Evolutionary conservation across 2,797 vertebrate genomes (phyloP).

Genomic region (Numenius phaeopus): DNA sequence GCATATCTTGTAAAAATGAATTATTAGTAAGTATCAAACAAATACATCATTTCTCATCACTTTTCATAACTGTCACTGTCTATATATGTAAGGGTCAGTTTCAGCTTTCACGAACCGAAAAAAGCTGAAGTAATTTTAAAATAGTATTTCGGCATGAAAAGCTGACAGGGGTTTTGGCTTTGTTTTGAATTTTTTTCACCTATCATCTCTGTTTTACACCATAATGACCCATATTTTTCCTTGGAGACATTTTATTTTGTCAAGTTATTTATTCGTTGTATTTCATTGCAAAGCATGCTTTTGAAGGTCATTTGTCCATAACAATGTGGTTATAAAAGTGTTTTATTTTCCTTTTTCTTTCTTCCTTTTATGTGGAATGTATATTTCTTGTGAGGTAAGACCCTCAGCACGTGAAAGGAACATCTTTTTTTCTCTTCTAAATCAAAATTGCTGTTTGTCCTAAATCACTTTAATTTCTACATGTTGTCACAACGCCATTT

Average conservation of each 20-base stretch:
- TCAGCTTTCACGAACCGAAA: neutral
- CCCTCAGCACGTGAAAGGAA: slow-evolving; percentile 77
- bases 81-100: neutral
- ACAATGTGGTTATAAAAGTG: slow-evolving; percentile 79
- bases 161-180: neutral
- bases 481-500: slow-evolving; percentile 64
- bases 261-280: slow-evolving; percentile 48
- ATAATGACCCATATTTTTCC: neutral
- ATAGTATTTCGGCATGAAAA: slow-evolving; percentile 4
- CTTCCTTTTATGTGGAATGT: slow-evolving; percentile 85
- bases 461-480: slow-evolving; percentile 72
- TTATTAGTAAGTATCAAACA: neutral
- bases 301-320: slow-evolving; percentile 77
- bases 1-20: neutral
- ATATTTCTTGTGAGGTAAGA: slow-evolving; percentile 88
- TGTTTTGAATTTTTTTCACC: neutral
- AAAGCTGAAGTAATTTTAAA: neutral
- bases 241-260: slow-evolving; percentile 46
- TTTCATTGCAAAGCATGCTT: slow-evolving; percentile 70
- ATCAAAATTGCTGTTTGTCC: slow-evolving; percentile 65
- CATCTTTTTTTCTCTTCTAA: slow-evolving; percentile 67
- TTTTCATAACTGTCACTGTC: neutral
- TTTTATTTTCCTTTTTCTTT: slow-evolving; percentile 83
- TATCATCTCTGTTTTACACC: neutral
- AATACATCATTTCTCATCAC: neutral